phyloP scores from a whole-genome alignment of 1,140 invertebrate genomes.

The Papilio polytes region DNA sequence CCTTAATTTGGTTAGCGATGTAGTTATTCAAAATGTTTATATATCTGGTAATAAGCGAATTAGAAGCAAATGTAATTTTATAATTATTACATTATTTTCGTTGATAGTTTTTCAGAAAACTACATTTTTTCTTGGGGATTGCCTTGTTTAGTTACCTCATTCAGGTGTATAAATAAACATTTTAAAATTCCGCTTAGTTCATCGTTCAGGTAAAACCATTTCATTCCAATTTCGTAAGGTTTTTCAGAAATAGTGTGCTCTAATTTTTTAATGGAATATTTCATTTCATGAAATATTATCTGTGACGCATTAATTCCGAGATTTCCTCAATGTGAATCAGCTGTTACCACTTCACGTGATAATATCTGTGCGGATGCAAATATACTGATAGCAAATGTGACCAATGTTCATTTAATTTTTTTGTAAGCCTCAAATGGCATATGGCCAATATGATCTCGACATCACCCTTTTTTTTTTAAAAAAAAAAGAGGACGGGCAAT shows the following conservation, averaged over 20 bases:
- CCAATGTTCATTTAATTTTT: background rate
- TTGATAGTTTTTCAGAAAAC: too few species aligned
- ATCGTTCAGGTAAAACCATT: background rate
- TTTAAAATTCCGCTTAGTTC: background rate
- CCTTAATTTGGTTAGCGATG: too few species aligned
- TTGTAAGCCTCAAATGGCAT: background rate
- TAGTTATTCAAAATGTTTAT: too few species aligned
- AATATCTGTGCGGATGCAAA: background rate
- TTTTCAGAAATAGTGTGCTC: background rate
- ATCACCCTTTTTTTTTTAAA: too few species aligned
- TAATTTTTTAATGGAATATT: background rate
- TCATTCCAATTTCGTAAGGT: background rate
- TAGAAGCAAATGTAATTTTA: too few species aligned
- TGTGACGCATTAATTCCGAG: background rate
- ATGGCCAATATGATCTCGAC: too few species aligned
- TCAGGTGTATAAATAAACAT: background rate
- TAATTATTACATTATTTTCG: too few species aligned
- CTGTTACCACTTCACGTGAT: background rate
- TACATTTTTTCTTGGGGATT: too few species aligned
- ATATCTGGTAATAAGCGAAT: too few species aligned
- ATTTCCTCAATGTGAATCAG: background rate
- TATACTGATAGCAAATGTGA: background rate
- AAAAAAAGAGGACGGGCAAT: too few species aligned
- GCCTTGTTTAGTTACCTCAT: background rate
- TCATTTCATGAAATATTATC: background rate